These are phyloP conservation scores for Pyrgus malvae DNA, from an alignment of 2,888 invertebrate genomes.

Conservation along the genomic window DNA sequence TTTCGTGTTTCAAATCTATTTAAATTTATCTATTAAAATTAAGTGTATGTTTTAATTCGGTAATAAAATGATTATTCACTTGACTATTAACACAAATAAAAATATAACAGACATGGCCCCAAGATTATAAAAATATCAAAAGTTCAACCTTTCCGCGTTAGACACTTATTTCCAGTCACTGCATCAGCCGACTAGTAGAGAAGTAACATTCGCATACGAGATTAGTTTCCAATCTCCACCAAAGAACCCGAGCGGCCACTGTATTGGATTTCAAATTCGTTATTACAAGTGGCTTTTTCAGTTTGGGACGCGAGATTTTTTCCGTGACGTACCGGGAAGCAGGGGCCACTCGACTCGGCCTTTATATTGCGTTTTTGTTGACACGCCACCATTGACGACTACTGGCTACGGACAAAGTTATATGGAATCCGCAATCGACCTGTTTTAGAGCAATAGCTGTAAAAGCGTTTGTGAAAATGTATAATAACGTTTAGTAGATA, in stretches of 20 bases:
- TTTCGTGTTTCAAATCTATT: no score
- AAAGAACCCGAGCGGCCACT: conserved; percentile 33
- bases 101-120: no score
- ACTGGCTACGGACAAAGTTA: conserved; percentile 8
- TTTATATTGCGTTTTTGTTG: conserved; percentile 49
- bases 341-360: conserved; percentile 45
- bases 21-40: no score
- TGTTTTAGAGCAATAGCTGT: no score
- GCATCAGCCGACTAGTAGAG: conserved; percentile 6
- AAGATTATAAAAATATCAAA: no score
- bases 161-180: no score
- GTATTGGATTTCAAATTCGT: conserved; percentile 73
- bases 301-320: conserved; percentile 61
- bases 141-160: no score
- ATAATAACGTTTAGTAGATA: no score
- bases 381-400: conserved; percentile 8
- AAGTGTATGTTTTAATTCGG: no score
- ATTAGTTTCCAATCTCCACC: conserved; percentile 36
- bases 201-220: conserved; percentile 28
- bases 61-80: no score
- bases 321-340: conserved; percentile 44
- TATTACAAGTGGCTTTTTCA: conserved; percentile 68
- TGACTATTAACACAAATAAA: no score
- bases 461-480: no score
- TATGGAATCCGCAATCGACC: conserved; percentile 24